Percentiles rank a stretch among this genome's conserved stretches.
Evolutionary conservation across 2,888 invertebrate genomes (phyloP).

Genomic region (Synanthedon vespiformis): DNA sequence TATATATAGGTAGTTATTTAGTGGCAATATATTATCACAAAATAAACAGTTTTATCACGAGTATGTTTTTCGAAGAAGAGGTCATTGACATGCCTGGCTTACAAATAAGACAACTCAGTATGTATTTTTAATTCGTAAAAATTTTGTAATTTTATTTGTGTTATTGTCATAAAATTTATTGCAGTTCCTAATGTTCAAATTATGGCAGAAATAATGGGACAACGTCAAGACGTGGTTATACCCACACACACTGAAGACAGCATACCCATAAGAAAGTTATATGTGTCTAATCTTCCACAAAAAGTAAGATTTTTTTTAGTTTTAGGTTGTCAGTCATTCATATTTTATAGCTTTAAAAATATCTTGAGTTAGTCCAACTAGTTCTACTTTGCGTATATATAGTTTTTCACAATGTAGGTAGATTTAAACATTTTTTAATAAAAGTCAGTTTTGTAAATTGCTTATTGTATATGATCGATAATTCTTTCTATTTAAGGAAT

Average conservation of each 20-base stretch:
- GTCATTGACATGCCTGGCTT: not conserved
- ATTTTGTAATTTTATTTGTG: not conserved
- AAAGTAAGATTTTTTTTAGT: slow-evolving; percentile 40
- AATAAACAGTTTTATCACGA: no score
- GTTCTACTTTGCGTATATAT: no score
- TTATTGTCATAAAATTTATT: slow-evolving; percentile 1
- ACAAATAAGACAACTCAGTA: slow-evolving; percentile 23
- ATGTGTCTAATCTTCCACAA: slow-evolving; percentile 68
- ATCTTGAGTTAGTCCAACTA: no score
- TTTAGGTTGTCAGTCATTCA: no score
- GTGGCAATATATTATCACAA: no score
- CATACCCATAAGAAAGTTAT: slow-evolving; percentile 70
- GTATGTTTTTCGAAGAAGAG: not conserved
- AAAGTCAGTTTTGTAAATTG: not conserved
- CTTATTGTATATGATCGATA: no score
- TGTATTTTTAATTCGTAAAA: slow-evolving; percentile 11
- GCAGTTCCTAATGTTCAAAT: slow-evolving; percentile 37
- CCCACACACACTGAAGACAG: slow-evolving; percentile 69
- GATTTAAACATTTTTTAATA: no score
- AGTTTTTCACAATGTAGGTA: no score
- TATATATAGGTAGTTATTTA: no score
- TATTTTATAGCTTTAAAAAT: no score
- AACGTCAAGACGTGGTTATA: slow-evolving; percentile 34
- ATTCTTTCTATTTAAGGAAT: not conserved
- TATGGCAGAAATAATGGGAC: slow-evolving; percentile 32